Conservation (phyloP, 2,888 invertebrate genomes). For the Leuctra nigra region DNA sequence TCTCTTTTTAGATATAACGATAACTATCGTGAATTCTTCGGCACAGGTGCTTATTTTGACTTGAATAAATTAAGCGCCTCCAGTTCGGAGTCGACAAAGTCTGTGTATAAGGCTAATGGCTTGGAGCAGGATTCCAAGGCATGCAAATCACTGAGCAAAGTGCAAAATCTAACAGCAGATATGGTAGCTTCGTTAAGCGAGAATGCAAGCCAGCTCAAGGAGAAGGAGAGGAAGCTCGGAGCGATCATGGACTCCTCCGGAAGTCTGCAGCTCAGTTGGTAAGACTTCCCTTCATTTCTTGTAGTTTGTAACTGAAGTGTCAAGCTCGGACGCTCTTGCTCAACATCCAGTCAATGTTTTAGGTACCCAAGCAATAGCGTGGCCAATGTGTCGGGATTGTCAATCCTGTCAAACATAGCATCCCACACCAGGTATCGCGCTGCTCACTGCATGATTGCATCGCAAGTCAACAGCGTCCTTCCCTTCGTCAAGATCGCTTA, state of each 20-base stretch:
- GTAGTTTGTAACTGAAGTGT: no score
- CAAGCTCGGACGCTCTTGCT: not conserved
- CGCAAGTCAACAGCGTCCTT: constrained; percentile 54
- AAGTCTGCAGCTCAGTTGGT: not conserved
- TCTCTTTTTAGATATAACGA: not conserved
- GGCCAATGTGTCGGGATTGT: not conserved
- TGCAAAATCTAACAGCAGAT: not conserved
- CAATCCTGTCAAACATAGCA: constrained; percentile 11
- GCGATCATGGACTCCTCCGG: not conserved
- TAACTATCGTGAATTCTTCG: not conserved
- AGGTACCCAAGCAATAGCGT: not conserved
- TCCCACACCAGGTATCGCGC: constrained; percentile 27
- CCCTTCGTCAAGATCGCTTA: constrained; percentile 68
- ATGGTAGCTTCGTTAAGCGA: constrained; percentile 6
- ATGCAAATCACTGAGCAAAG: not conserved
- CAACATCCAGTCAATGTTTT: not conserved
- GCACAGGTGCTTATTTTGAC: not conserved
- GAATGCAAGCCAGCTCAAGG: constrained; percentile 1
- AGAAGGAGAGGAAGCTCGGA: not conserved
- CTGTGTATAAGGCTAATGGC: not conserved
- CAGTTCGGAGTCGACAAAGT: not conserved
- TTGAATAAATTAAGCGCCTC: not conserved
- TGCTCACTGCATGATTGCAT: constrained; percentile 50
- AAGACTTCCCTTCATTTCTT: no score
- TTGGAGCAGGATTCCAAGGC: not conserved